Base-by-base conservation (phyloP, 2,113 vertebrate genomes). In the Cryptomyrus ogoouensis region DNA sequence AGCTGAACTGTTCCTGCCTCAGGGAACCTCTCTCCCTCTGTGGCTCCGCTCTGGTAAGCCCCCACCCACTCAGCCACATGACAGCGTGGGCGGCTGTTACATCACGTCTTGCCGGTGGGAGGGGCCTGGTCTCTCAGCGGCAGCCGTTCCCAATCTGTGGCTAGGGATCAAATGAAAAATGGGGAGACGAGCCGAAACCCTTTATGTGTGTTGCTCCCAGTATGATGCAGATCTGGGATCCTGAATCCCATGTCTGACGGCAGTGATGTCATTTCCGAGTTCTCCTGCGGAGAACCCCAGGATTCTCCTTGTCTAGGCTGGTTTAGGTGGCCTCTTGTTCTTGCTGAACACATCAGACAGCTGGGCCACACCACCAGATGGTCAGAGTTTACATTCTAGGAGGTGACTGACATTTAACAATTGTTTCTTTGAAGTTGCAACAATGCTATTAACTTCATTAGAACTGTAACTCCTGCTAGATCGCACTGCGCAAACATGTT, bases 351-450 rank as follows among this genome's bases (percentile, higher is more conserved):
- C 47, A 17, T 39, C 12, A 9, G 50, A 35, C 85, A 87, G 85
- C 85, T 19, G 44, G 42, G 13, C 27, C 85, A 87, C 85, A 53
- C 27, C 85, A 87, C 47, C 85, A 87, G 50, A 87, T 87, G 50
- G 85, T 87, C 27, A 56, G 21, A 27, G 85, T 27, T 53, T 47
- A 87, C 31, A 53, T 87, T 56, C 17, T 17, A 87, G 31, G 49
- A 53, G 31, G n/a, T 7, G 27, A 56, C 24, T 87, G 31, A 35
- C 31, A 35, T 87, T 87, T 87, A 35, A 7, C 17, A 35, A 24
- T 56, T 19, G 27, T 87, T 87, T 87, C 15, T 87, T 39, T 27
- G 85, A 87, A 53, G 85, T 17, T 87, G n/a, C 24, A 87, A 53
- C 27, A 15, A 50, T 53, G 31, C 27, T 53, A 21, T 56, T 21